Base-by-base conservation (phyloP, 2,113 vertebrate species). In the Suncus etruscus region DNA sequence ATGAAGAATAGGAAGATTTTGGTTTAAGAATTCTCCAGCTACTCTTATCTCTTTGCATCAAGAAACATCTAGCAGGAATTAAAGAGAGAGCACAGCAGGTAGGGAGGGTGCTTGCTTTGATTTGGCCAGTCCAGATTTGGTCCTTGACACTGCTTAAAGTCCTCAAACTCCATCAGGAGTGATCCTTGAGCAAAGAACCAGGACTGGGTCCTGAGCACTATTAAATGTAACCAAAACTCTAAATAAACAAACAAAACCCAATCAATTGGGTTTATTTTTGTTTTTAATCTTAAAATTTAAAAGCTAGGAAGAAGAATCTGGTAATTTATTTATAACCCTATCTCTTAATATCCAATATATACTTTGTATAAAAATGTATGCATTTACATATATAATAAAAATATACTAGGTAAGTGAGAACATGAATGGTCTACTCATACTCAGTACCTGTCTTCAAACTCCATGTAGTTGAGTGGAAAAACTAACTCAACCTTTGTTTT, bases 251-350 rank as follows among this genome's bases (percentile, higher is more conserved):
- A 61, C 54, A 54, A 54, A 54, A 54, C 12, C 12, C 11, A 61
- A 61, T 3, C 14, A 61, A 61, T 15, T 32, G 70, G 89, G 72
- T 58, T 54, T 70, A 86, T 12, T 74, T 6, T 24, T 80, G 68
- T 76, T 74, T 72, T 83, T 80, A 4, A 86, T 76, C 11, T 72
- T 76, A 89, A 66, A 76, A 11, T 66, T 77, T 45, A 81, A 75
- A 86, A 61, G 48, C 80, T 81, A 78, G 15, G 54, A 18, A 18
- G 72, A 72, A 15, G 11, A 61, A 68, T 78, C 31, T 69, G 66
- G 39, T 0, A 47, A 63, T 72, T 90, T 82, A 87, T 45, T 29
- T 63, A 91, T 51, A 90, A 63, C 61, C 11, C 45, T 6, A 51
- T 70, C 48, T 24, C 2, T 66, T 61, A 31, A 45, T 82, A 15